Evolutionary conservation across 2,888 invertebrate species (phyloP).

Genomic region (Steinernema carpocapsae): DNA sequence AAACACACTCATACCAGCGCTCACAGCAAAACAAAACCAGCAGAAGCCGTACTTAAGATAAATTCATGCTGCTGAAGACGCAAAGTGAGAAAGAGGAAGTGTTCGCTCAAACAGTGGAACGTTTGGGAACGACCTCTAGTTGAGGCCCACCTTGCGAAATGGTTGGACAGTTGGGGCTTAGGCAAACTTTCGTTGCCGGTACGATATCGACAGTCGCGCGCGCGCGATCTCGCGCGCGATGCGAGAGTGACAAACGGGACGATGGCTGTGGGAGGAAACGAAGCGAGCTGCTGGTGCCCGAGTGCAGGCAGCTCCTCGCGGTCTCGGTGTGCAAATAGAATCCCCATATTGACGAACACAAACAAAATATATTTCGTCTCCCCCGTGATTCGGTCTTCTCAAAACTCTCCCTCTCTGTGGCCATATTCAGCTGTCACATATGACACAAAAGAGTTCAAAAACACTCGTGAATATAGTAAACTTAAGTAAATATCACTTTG

Average conservation of each 20-base stretch:
- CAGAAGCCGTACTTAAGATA: too few relatives aligned
- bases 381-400: neutral
- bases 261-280: neutral
- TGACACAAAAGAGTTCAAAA: too few relatives aligned
- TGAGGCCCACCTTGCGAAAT: constrained; percentile 24
- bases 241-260: constrained; percentile 27
- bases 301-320: neutral
- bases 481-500: too few relatives aligned
- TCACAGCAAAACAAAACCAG: too few relatives aligned
- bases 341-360: constrained; percentile 28
- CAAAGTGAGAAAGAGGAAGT: constrained; percentile 24
- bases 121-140: neutral
- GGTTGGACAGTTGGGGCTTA: constrained; percentile 28
- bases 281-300: neutral
- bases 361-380: constrained; percentile 25
- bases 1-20: too few relatives aligned
- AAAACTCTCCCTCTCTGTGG: too few relatives aligned
- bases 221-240: constrained; percentile 1
- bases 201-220: constrained; percentile 31
- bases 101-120: neutral
- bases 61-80: too few relatives aligned
- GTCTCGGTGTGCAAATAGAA: constrained; percentile 31
- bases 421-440: too few relatives aligned
- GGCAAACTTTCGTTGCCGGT: constrained; percentile 11
- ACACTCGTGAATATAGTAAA: too few relatives aligned